Base-by-base conservation (phyloP, 1,140 invertebrate species). In the Batillaria attramentaria region DNA sequence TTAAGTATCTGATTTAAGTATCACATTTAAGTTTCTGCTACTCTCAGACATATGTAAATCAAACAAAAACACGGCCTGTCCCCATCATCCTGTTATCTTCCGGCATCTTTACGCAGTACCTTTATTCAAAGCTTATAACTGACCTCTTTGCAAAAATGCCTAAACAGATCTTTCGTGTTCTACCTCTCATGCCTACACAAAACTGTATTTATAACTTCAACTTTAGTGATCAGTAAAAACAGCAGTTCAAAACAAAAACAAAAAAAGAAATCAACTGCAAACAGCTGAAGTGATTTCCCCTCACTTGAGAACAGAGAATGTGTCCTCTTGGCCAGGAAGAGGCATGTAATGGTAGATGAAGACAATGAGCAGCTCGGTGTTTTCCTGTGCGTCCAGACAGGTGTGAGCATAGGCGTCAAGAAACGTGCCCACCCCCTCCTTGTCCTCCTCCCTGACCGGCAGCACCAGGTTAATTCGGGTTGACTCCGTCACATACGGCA, bases 401-500 rank as follows among this genome's bases (percentile, higher is more conserved):
- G 92, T 91, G 78, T 93, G 90, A n/a, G 93, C 92, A 89, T 95
- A 97, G 78, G 93, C 91, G 62, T 93, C 91, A 24, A 97, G 90
- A 90, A 97, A 97, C 10, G 92, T 91, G 24, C 93, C 84, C 13
- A 93, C 92, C 16, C 92, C 88, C 24, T 88, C 84, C 43, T 91
- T 92, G 79, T 94, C 93, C 3, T 87, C 84, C 31, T 91, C 90
- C 81, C 92, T 91, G 0, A 95, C 90, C 0, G 94, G 93, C 43
- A 98, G 85, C 79, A 98, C 88, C 74, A 98, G 91, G 83, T 94
- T 94, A 2, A 98, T 93, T 82, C 95, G 91, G 3, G 94, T 94
- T 87, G 95, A 96, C 92, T 98, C 97, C 0, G 96, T 98, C 3
- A 98, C 96, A 90, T 97, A 98, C 2, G 97, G 96, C 87, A 96